Conservation (phyloP, 2,797 vertebrate species). For the Aldrovandia affinis region DNA sequence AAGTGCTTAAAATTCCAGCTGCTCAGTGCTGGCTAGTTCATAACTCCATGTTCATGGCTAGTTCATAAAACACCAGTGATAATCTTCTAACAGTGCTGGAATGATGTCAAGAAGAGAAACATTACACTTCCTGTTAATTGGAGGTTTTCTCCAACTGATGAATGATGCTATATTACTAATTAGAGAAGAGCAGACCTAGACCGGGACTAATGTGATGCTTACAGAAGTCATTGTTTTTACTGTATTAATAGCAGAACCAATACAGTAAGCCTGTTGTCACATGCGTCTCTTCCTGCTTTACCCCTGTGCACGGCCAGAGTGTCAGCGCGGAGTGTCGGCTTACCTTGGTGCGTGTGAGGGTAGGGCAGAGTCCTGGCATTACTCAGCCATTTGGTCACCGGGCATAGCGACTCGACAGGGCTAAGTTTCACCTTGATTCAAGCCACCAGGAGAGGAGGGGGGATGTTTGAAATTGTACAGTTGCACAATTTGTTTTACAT, state of each 20-base stretch:
- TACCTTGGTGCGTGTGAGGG: slow-evolving; percentile 31
- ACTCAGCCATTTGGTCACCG: slow-evolving; percentile 62
- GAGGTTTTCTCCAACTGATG: background rate
- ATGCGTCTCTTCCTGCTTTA: background rate
- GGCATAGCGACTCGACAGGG: slow-evolving; percentile 48
- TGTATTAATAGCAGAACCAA: background rate
- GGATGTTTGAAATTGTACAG: slow-evolving; percentile 34
- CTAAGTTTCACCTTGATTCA: slow-evolving; percentile 73
- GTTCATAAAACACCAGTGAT: too few relatives aligned
- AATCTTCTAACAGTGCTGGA: background rate
- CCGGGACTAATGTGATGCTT: background rate
- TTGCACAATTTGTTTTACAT: slow-evolving; percentile 14
- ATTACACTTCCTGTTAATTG: background rate
- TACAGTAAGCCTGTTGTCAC: background rate
- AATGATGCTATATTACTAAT: background rate
- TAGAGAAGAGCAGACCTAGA: background rate
- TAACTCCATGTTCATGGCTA: too few relatives aligned
- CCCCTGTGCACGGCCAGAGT: background rate
- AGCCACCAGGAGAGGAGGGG: slow-evolving; percentile 45
- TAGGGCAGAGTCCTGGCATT: slow-evolving; percentile 74
- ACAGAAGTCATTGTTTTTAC: background rate
- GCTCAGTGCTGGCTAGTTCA: background rate
- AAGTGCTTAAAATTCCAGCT: background rate
- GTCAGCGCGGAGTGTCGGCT: background rate
- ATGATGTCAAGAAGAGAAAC: background rate